Percentiles rank a stretch among this genome's conserved stretches.
These are phyloP conservation scores for Pogonognathellus flavescens DNA, from an alignment of 1,140 invertebrate species.

Conservation along the genomic window DNA sequence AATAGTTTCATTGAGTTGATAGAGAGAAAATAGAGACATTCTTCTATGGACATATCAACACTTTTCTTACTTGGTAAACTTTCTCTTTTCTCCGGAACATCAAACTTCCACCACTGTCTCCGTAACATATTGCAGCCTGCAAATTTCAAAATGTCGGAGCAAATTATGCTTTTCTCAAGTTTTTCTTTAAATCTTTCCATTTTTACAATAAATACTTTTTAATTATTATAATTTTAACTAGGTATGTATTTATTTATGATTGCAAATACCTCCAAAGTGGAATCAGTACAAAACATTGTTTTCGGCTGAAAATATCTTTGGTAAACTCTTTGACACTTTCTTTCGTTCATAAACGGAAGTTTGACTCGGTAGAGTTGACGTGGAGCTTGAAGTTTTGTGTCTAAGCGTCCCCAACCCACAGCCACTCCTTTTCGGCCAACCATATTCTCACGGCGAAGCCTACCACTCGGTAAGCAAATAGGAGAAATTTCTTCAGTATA, in stretches of 20 bases:
- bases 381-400: constrained; percentile 60
- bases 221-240: background rate
- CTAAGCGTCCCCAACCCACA: constrained; percentile 63
- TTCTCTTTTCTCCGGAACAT: constrained; percentile 62
- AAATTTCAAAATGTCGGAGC: background rate
- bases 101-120: constrained; percentile 62
- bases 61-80: constrained; percentile 61
- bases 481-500: constrained; percentile 64
- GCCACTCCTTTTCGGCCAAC: constrained; percentile 60
- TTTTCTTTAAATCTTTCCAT: no score
- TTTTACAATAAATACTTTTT: no score
- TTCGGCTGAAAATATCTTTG: constrained; percentile 57
- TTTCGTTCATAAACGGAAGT: constrained; percentile 61
- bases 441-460: constrained; percentile 57
- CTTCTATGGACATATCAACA: no score
- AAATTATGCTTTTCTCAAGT: no score
- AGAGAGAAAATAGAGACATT: no score
- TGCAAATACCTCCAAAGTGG: constrained; percentile 53
- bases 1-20: no score
- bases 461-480: constrained; percentile 59
- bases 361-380: constrained; percentile 58
- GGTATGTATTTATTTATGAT: constrained; percentile 21
- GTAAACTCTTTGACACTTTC: constrained; percentile 53
- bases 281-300: constrained; percentile 65
- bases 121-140: constrained; percentile 58